Conservation (phyloP, 2,888 invertebrate species). For the Cheilosia grossa region DNA sequence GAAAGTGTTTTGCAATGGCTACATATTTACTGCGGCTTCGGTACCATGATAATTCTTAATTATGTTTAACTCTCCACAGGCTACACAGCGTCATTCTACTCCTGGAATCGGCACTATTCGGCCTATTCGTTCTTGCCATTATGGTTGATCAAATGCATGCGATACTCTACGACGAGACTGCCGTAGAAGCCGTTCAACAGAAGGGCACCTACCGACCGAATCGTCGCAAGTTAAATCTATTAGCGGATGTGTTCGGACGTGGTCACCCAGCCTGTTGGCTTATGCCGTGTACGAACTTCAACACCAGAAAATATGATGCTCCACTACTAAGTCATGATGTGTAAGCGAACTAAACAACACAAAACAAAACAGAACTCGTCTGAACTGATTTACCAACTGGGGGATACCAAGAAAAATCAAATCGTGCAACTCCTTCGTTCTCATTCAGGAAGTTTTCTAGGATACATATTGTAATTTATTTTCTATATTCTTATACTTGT, state of each 20-base stretch:
- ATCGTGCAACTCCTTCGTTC: slow-evolving; percentile 29
- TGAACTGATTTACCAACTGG: slow-evolving; percentile 74
- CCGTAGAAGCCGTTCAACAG: slow-evolving; percentile 90
- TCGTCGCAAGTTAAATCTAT: slow-evolving; percentile 86
- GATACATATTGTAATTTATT: slow-evolving; percentile 70
- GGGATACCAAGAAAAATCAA: slow-evolving; percentile 41
- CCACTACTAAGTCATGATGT: slow-evolving; percentile 83
- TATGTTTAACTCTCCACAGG: slow-evolving; percentile 83
- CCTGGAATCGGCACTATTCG: slow-evolving; percentile 92
- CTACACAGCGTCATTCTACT: slow-evolving; percentile 92
- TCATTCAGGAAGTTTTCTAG: slow-evolving; percentile 62
- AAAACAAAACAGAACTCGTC: slow-evolving; percentile 42
- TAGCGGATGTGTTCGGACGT: slow-evolving; percentile 91
- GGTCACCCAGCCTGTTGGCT: slow-evolving; percentile 89
- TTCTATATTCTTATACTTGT: slow-evolving; percentile 53
- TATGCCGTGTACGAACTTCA: slow-evolving; percentile 87
- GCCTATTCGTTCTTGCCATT: slow-evolving; percentile 93
- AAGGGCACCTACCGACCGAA: slow-evolving; percentile 87
- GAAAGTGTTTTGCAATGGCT: too few species aligned
- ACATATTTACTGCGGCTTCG: too few species aligned
- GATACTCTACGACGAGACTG: slow-evolving; percentile 92
- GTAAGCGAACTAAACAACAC: slow-evolving; percentile 73
- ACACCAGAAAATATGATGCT: slow-evolving; percentile 82
- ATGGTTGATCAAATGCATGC: slow-evolving; percentile 94
- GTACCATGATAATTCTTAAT: background rate